These are phyloP conservation scores for Trichogramma pretiosum DNA, from an alignment of 1,140 invertebrate species.

Conservation along the genomic window DNA sequence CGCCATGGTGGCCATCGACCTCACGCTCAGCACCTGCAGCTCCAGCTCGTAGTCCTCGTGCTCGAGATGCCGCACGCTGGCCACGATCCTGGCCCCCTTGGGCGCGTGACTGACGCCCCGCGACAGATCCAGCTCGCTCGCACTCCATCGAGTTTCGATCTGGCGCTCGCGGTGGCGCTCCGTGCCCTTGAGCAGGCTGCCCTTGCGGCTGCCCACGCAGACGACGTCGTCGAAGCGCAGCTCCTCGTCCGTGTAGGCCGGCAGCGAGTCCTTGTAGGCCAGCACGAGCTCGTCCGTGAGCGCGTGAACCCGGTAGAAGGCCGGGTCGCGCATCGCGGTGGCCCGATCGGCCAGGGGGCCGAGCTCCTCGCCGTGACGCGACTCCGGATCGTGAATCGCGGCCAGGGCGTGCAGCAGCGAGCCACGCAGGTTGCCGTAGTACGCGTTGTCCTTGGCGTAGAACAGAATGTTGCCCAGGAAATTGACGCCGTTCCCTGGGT, in stretches of 20 bases:
- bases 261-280: slow-evolving; percentile 62
- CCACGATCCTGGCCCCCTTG: slow-evolving; percentile 58
- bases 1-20: slow-evolving; percentile 47
- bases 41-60: slow-evolving; percentile 57
- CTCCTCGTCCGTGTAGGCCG: slow-evolving; percentile 54
- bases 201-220: neutral
- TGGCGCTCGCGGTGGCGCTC: too few species aligned
- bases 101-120: slow-evolving; percentile 71
- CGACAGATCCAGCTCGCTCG: slow-evolving; percentile 65
- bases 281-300: slow-evolving; percentile 72
- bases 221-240: slow-evolving; percentile 44
- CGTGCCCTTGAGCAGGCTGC: too few species aligned
- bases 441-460: too few species aligned
- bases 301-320: slow-evolving; percentile 78
- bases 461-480: slow-evolving; percentile 70
- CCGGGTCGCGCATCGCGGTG: slow-evolving; percentile 72
- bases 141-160: slow-evolving; percentile 58
- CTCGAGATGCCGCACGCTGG: slow-evolving; percentile 65
- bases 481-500: slow-evolving; percentile 66
- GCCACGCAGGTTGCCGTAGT: too few species aligned
- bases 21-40: slow-evolving; percentile 57
- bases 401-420: too few species aligned
- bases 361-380: slow-evolving; percentile 48
- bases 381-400: too few species aligned
- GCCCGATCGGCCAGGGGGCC: slow-evolving; percentile 62